A percentile compares a stretch with the other conserved stretches of the same genome.
phyloP scores from a whole-genome alignment of 2,113 vertebrate genomes.

The Gyps fulvus region DNA sequence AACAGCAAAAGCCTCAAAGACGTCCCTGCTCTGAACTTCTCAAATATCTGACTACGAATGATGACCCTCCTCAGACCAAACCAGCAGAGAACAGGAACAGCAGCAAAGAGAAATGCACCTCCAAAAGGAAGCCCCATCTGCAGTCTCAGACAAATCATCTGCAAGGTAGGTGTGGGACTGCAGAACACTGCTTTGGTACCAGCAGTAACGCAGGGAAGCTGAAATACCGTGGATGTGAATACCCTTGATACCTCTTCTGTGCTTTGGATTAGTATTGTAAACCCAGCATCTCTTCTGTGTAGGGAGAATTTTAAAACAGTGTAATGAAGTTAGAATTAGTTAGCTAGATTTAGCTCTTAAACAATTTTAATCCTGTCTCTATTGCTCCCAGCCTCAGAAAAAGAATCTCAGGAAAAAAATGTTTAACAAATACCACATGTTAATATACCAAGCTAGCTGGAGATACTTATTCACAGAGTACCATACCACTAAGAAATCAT shows the following conservation, averaged over 20 bases:
- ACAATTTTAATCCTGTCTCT: neutral
- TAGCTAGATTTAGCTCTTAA: neutral
- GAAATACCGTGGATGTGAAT: neutral
- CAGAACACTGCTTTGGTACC: slow-evolving; percentile 55
- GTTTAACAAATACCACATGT: neutral
- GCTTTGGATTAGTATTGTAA: neutral
- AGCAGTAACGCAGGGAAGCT: slow-evolving; percentile 61
- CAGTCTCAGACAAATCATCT: slow-evolving; percentile 87
- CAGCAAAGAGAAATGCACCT: slow-evolving; percentile 89
- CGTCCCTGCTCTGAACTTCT: slow-evolving; percentile 98
- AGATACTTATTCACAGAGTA: neutral
- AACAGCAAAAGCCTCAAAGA: slow-evolving; percentile 91
- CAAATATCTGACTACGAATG: slow-evolving; percentile 96
- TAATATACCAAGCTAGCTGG: neutral
- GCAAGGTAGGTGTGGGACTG: slow-evolving; percentile 85
- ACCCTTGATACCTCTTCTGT: neutral
- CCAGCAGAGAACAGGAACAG: slow-evolving; percentile 87
- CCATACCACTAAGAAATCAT: slow-evolving; percentile 41
- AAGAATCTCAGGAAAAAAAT: neutral
- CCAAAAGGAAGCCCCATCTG: slow-evolving; percentile 83
- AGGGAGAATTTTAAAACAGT: neutral
- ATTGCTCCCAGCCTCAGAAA: neutral
- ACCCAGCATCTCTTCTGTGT: neutral
- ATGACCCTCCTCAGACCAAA: slow-evolving; percentile 93
- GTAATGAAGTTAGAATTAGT: neutral